Evolutionary conservation across 2,797 vertebrate species (phyloP).

Genomic region (Coccyzus lansbergi): DNA sequence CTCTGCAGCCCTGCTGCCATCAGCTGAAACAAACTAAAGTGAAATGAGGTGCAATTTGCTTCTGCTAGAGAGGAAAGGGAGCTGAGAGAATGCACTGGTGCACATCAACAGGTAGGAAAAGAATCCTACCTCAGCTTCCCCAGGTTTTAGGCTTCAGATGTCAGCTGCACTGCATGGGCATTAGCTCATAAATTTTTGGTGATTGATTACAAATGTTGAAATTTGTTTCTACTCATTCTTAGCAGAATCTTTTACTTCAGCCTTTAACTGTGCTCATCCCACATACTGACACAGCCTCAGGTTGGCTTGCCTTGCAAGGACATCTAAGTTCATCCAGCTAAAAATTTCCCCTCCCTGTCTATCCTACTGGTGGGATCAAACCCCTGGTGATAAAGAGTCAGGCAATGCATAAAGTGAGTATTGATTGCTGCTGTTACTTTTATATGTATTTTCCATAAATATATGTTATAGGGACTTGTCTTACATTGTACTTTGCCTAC

Average conservation of each 20-base stretch:
- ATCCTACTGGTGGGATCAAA: not conserved
- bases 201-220: not conserved
- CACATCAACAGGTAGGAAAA: not conserved
- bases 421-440: not conserved
- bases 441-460: not conserved
- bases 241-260: not conserved
- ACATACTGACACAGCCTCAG: not conserved
- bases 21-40: not conserved
- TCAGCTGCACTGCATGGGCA: not conserved
- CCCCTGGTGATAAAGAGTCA: not conserved
- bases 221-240: not conserved
- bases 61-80: not conserved
- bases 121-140: not conserved
- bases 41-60: not conserved
- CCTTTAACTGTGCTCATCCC: not conserved
- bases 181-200: not conserved
- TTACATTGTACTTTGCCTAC: not conserved
- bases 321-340: not conserved
- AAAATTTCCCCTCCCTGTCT: not conserved
- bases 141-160: not conserved
- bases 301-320: not conserved
- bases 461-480: not conserved
- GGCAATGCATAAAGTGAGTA: rapidly evolving
- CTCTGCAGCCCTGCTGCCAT: not conserved
- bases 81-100: not conserved